Conservation (phyloP, 2,113 vertebrate genomes). For the Castor canadensis region DNA sequence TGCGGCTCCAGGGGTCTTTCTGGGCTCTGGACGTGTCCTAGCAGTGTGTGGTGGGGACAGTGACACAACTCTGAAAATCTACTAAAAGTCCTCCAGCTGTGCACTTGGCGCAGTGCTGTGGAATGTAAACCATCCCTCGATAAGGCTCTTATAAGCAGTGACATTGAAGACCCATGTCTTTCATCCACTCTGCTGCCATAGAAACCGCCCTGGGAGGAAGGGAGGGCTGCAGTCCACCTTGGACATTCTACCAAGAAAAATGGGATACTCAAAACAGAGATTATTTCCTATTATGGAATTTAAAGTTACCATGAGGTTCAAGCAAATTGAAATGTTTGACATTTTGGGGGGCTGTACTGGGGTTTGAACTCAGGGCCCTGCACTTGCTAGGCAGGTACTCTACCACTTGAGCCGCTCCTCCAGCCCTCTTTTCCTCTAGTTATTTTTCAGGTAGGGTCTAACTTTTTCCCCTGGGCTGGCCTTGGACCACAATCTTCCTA, state of each 20-base stretch:
- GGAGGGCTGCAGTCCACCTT: accelerated
- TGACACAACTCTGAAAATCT: neutral
- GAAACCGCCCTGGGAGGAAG: neutral
- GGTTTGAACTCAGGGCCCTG: too few relatives aligned
- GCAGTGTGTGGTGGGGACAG: neutral
- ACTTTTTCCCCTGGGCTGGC: too few relatives aligned
- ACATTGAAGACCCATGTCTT: accelerated
- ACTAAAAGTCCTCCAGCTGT: accelerated
- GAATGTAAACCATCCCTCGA: neutral
- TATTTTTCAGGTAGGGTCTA: too few relatives aligned
- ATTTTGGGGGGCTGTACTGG: too few relatives aligned
- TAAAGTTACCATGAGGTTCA: neutral
- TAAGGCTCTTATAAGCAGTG: neutral
- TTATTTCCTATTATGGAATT: neutral
- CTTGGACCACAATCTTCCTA: too few relatives aligned
- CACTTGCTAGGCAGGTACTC: too few relatives aligned
- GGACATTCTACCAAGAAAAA: neutral
- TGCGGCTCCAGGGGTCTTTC: too few relatives aligned
- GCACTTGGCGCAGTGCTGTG: too few relatives aligned
- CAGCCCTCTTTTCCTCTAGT: too few relatives aligned
- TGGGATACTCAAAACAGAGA: neutral
- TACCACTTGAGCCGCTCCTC: too few relatives aligned
- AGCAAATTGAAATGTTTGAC: accelerated
- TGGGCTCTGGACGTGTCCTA: neutral
- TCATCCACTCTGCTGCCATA: accelerated